Percentiles rank a stretch among this genome's conserved stretches.
Conservation (phyloP, 2,888 invertebrate species). For the Watsonalla cultraria region DNA sequence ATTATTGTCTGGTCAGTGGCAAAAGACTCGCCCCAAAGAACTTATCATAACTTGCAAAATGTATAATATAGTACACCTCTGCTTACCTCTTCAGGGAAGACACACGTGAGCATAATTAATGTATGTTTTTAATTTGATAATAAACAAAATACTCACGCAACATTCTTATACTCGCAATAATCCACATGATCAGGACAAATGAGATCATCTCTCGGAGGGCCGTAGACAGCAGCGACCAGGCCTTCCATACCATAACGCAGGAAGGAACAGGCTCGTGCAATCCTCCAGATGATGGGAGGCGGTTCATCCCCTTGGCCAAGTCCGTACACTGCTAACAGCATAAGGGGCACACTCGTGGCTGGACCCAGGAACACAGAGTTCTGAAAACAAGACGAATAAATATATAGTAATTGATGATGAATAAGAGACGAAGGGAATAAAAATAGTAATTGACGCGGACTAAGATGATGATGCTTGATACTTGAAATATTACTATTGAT, state of each 20-base stretch:
- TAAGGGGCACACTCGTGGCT: slow-evolving; percentile 90
- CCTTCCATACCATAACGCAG: slow-evolving; percentile 91
- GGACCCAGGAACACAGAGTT: slow-evolving; percentile 95
- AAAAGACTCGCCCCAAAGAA: too few relatives aligned
- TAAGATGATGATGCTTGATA: too few relatives aligned
- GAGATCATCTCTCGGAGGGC: slow-evolving; percentile 84
- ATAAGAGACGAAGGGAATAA: too few relatives aligned
- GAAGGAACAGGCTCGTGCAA: slow-evolving; percentile 90
- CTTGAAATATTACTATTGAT: too few relatives aligned
- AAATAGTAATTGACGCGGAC: too few relatives aligned
- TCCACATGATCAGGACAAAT: slow-evolving; percentile 84
- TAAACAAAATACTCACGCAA: slow-evolving; percentile 61
- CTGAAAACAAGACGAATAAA: slow-evolving; percentile 63
- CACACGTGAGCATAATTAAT: too few relatives aligned
- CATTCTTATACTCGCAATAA: slow-evolving; percentile 87
- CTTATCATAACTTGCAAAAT: too few relatives aligned
- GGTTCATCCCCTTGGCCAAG: slow-evolving; percentile 88
- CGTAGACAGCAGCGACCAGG: slow-evolving; percentile 88
- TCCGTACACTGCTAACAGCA: slow-evolving; percentile 92
- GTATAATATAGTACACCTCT: too few relatives aligned
- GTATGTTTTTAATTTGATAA: too few relatives aligned
- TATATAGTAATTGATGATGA: slow-evolving; percentile 1
- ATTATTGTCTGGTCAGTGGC: too few relatives aligned
- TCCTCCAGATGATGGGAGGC: slow-evolving; percentile 84
- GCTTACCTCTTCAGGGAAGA: too few relatives aligned